Evolutionary conservation across 2,113 vertebrate genomes (phyloP).

Genomic region (Taxidea taxus): DNA sequence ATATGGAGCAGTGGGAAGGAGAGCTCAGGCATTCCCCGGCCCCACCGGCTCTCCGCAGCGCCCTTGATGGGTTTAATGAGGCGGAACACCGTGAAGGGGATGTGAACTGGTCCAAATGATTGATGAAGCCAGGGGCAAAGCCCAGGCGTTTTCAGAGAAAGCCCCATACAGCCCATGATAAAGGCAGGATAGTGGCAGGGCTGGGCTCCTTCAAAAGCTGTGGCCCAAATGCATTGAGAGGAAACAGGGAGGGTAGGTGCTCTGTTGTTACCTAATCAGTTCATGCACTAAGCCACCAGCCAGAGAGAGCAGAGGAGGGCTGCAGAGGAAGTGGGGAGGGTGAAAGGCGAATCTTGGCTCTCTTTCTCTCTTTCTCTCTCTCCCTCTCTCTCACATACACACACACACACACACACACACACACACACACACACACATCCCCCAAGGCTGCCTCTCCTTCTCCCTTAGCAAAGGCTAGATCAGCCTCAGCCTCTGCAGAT

Average conservation of each 20-base stretch:
- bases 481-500: slow-evolving; percentile 47
- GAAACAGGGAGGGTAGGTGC: slow-evolving; percentile 91
- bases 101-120: slow-evolving; percentile 95
- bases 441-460: not conserved
- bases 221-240: slow-evolving; percentile 86
- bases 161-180: slow-evolving; percentile 94
- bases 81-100: slow-evolving; percentile 91
- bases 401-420: slow-evolving; percentile 49
- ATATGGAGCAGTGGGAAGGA: slow-evolving; percentile 48
- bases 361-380: not conserved
- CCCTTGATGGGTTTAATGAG: slow-evolving; percentile 93
- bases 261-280: slow-evolving; percentile 98
- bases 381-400: slow-evolving; percentile 46
- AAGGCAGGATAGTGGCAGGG: slow-evolving; percentile 94
- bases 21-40: slow-evolving; percentile 83
- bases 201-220: slow-evolving; percentile 91
- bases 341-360: slow-evolving; percentile 80
- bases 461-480: slow-evolving; percentile 42
- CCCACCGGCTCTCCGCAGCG: slow-evolving; percentile 79
- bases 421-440: slow-evolving; percentile 52
- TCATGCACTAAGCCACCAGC: slow-evolving; percentile 95
- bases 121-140: slow-evolving; percentile 98
- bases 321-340: slow-evolving; percentile 85
- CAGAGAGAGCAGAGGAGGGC: slow-evolving; percentile 87
- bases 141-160: slow-evolving; percentile 94